Evolutionary conservation across 1,140 invertebrate species (phyloP), one percentile per base, ranked within the genome.

Genomic region (Drosophila willistoni): DNA sequence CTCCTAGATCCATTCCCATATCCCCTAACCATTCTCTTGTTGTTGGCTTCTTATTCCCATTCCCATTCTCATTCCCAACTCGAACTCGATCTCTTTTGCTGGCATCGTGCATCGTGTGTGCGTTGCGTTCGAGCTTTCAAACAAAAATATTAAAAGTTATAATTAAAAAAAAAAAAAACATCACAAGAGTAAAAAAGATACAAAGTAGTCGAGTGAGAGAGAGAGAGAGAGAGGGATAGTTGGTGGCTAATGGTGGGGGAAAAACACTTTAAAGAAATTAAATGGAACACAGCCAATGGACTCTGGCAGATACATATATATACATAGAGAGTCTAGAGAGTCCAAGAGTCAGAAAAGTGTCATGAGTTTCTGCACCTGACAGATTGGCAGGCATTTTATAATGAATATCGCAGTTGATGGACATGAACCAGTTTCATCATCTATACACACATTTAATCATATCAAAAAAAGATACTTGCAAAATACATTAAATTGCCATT

Each of bases 131-230:
- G 29, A 65, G 36, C 54, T 55, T 63, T 22, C 60, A 77, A 77
- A 76, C 55, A 55, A 85, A 73, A 86, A 79, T 82, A 87, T 79
- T 86, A 79, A 82, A 82, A 82, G 83, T 79, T 79, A 87, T 86
- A 86, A 87, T 86, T 86, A 86, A 76, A 22, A 13, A 33, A 17
- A 9, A 12, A 4, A 10, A 51, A 47, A 9, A 10, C 19, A 51
- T 3, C 3, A 34, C 19, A 9, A 41, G 25, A 14, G 61, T 7
- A 22, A 2, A 14, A 34, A 41, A 56, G 17, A n/a, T 34, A 22
- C 51, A 39, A 41, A 74, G 61, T 57, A 63, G 66, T 61, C 56
- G 71, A 47, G 54, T 36, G 68, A 39, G 33, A 41, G 41, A 60
- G 36, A n/a, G n/a, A n/a, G 71, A 47, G 54, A 29, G 68, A 39